A percentile compares a stretch with the other conserved stretches of the same genome.
These are phyloP conservation scores for Pimpla rufipes DNA, from an alignment of 2,888 invertebrate genomes.

Conservation along the genomic window DNA sequence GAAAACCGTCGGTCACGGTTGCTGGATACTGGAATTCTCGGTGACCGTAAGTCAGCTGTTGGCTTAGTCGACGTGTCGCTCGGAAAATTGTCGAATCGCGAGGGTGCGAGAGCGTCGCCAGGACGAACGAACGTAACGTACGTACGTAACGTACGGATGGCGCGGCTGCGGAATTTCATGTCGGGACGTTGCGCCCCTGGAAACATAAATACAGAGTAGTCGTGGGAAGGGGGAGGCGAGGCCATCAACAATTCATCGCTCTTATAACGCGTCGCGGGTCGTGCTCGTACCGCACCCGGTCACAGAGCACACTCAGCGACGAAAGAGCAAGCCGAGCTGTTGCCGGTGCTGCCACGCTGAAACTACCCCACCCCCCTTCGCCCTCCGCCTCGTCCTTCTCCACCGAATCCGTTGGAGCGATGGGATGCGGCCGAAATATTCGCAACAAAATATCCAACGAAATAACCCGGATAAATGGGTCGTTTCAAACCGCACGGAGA, in stretches of 20 bases:
- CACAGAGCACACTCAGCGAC: no score
- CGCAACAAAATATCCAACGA: not conserved
- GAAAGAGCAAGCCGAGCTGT: slow-evolving; percentile 23
- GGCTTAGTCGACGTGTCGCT: not conserved
- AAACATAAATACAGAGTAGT: slow-evolving; percentile 80
- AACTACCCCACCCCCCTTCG: no score
- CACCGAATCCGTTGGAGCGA: not conserved
- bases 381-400: not conserved
- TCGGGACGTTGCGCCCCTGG: slow-evolving; percentile 55
- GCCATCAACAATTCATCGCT: slow-evolving; percentile 81
- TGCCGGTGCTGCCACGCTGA: slow-evolving; percentile 2
- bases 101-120: slow-evolving; percentile 14
- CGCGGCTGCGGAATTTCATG: not conserved
- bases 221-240: slow-evolving; percentile 47
- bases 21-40: not conserved
- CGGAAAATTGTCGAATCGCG: not conserved
- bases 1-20: no score
- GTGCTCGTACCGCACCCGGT: not conserved
- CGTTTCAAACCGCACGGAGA: not conserved
- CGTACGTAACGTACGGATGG: not conserved
- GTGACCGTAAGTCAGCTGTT: not conserved
- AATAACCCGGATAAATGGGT: not conserved
- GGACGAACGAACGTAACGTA: not conserved
- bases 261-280: slow-evolving; percentile 74
- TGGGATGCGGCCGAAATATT: not conserved